These are phyloP conservation scores for Ormyrus labotus DNA, from an alignment of 2,888 invertebrate genomes.

Conservation along the genomic window DNA sequence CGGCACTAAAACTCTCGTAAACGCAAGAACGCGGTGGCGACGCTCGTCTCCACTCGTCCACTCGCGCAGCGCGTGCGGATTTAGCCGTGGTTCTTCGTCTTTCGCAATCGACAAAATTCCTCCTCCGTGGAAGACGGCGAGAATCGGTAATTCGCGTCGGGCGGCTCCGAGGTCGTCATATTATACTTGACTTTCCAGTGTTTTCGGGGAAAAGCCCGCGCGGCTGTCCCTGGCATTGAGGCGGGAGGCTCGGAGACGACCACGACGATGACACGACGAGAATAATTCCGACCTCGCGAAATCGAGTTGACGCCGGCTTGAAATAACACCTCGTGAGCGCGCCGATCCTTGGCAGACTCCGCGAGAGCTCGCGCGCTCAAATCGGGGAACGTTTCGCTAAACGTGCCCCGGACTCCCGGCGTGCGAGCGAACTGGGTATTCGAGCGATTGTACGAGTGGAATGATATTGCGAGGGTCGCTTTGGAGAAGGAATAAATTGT, in stretches of 20 bases:
- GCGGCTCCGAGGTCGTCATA: too few relatives aligned
- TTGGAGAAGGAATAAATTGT: too few relatives aligned
- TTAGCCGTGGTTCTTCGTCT: neutral
- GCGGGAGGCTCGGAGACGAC: slow-evolving; percentile 22
- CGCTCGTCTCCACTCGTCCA: too few relatives aligned
- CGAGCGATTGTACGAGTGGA: too few relatives aligned
- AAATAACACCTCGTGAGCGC: slow-evolving; percentile 65
- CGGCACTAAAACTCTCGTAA: too few relatives aligned
- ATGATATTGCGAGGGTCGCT: too few relatives aligned
- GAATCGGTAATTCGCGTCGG: neutral
- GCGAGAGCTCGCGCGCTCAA: slow-evolving; percentile 59
- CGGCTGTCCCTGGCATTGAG: slow-evolving; percentile 60
- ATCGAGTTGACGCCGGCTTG: slow-evolving; percentile 67
- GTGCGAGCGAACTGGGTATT: too few relatives aligned
- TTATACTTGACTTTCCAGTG: too few relatives aligned
- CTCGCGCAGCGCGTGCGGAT: neutral
- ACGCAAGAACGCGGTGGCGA: too few relatives aligned
- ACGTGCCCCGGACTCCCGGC: too few relatives aligned
- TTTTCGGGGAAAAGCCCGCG: slow-evolving; percentile 1
- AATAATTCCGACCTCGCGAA: slow-evolving; percentile 67
- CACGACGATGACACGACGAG: slow-evolving; percentile 61
- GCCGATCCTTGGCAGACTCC: slow-evolving; percentile 67
- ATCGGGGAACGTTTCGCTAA: slow-evolving; percentile 56
- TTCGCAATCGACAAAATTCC: slow-evolving; percentile 28
- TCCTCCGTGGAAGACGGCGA: slow-evolving; percentile 13